Evolutionary conservation across 2,797 vertebrate genomes (phyloP).

Genomic region (Chaetophractus vellerosus): DNA sequence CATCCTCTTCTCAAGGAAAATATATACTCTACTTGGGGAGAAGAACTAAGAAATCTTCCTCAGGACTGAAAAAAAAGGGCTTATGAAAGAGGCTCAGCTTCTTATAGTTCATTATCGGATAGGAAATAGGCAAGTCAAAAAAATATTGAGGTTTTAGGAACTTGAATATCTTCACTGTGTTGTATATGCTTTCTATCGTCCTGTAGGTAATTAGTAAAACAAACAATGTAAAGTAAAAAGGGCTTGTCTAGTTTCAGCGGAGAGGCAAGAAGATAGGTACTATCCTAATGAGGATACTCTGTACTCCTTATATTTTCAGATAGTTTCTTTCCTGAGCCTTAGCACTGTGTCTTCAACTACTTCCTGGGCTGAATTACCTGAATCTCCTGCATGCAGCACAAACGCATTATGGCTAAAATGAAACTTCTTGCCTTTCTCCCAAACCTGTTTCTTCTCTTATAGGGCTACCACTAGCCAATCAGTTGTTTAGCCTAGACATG

Average conservation of each 20-base stretch:
- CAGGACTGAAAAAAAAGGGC: not conserved
- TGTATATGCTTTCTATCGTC: not conserved
- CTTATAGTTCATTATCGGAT: conserved; percentile 18
- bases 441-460: not conserved
- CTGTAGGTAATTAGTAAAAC: not conserved
- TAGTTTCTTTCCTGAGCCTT: conserved; percentile 6
- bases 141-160: conserved; percentile 42
- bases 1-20: not conserved
- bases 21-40: conserved; percentile 14
- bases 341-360: not conserved
- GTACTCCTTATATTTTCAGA: not conserved
- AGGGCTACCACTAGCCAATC: not conserved
- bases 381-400: not conserved
- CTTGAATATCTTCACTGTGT: not conserved
- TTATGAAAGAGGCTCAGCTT: conserved; percentile 1
- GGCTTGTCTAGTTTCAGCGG: conserved; percentile 8
- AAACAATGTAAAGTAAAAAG: not conserved
- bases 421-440: conserved; percentile 32
- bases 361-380: not conserved
- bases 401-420: conserved; percentile 4
- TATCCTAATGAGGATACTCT: not conserved
- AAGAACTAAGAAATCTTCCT: conserved; percentile 38
- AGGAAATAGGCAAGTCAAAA: conserved; percentile 43
- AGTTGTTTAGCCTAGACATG: not conserved
- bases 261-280: not conserved